A percentile compares a stretch with the other conserved stretches of the same genome.
phyloP scores from a whole-genome alignment of 2,888 invertebrate genomes.

The Eupelmus urozonus region DNA sequence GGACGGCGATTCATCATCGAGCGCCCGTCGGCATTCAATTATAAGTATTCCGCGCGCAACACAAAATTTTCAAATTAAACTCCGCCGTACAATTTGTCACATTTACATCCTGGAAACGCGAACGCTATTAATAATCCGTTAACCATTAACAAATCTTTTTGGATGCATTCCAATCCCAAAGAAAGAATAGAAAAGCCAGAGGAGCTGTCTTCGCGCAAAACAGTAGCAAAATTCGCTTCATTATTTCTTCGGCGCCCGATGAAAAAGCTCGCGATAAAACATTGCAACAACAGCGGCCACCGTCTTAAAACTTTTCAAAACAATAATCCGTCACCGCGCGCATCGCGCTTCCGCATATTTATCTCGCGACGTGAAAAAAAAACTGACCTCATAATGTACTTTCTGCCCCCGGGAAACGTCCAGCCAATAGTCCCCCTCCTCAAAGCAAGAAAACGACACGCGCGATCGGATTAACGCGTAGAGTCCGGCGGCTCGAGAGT shows the following conservation, averaged over 20 bases:
- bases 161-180: not conserved
- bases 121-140: not conserved
- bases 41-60: too few relatives aligned
- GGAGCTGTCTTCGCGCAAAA: too few relatives aligned
- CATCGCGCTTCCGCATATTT: not conserved
- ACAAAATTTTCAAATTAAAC: too few relatives aligned
- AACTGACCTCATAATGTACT: not conserved
- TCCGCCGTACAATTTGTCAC: too few relatives aligned
- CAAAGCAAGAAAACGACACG: not conserved
- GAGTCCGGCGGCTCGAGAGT: constrained; percentile 7
- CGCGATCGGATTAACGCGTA: not conserved
- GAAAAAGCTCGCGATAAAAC: not conserved
- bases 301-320: constrained; percentile 18
- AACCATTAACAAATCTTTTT: not conserved
- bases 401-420: too few relatives aligned
- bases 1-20: too few relatives aligned
- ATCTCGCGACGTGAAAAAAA: not conserved
- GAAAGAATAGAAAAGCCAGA: not conserved
- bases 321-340: constrained; percentile 4
- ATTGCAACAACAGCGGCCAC: constrained; percentile 9
- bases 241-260: not conserved
- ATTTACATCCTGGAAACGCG: not conserved
- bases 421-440: not conserved
- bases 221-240: too few relatives aligned
- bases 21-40: too few relatives aligned